Evolutionary conservation across 2,113 vertebrate genomes (phyloP).

Genomic region (Leptobrachium leishanense): DNA sequence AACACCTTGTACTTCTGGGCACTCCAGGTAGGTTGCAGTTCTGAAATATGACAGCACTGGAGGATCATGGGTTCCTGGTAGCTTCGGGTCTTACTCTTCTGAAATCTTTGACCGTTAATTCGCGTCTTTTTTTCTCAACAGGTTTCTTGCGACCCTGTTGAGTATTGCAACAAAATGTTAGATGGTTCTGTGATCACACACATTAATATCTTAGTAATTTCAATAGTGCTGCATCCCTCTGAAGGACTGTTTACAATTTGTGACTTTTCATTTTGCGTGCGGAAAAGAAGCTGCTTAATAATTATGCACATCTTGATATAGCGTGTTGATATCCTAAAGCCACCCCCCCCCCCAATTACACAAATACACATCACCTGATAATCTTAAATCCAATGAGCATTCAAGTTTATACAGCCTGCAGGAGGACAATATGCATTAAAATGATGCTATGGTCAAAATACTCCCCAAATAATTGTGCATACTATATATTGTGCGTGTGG

Average conservation of each 20-base stretch:
- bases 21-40: too few species aligned
- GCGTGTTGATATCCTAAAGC: background rate
- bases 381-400: too few species aligned
- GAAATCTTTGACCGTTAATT: background rate
- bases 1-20: too few species aligned
- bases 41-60: too few species aligned
- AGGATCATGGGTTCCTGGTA: too few species aligned
- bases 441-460: too few species aligned
- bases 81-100: background rate
- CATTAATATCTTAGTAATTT: background rate
- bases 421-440: too few species aligned
- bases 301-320: background rate
- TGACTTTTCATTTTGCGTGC: background rate
- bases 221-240: background rate
- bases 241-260: background rate
- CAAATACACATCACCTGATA: constrained; percentile 3
- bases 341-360: background rate
- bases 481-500: too few species aligned
- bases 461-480: too few species aligned
- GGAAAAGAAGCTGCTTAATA: too few species aligned
- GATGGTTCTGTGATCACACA: background rate
- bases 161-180: background rate
- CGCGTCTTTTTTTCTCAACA: background rate
- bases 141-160: too few species aligned
- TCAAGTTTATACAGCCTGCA: too few species aligned